A percentile compares a stretch with the other conserved stretches of the same genome.
Conservation (phyloP, 30 jellyfish, hydroid and myxozoan species). For the Chironex yamaguchii region DNA sequence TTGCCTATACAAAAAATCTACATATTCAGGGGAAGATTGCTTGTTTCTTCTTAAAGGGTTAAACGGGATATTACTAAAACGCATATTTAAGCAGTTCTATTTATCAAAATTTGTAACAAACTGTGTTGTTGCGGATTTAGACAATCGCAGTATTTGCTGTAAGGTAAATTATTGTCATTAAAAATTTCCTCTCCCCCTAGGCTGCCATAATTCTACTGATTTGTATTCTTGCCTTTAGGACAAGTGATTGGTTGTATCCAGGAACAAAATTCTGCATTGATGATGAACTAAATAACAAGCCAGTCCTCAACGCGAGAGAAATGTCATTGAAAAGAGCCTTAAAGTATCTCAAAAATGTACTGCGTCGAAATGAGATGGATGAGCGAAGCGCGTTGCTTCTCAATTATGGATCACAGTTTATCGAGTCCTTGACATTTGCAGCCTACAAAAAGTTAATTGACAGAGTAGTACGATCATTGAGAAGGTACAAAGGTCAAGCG, state of each 20-base stretch:
- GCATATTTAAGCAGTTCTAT: too few species aligned
- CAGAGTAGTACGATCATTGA: conserved; percentile 74
- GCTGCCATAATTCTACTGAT: too few species aligned
- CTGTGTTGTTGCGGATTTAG: too few species aligned
- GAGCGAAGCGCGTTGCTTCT: conserved; percentile 85
- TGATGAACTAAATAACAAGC: background rate
- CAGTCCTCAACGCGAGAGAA: background rate
- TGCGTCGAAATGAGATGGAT: conserved; percentile 74
- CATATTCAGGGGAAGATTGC: too few species aligned
- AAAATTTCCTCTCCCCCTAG: too few species aligned
- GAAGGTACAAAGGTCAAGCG: conserved; percentile 81
- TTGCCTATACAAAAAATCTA: too few species aligned
- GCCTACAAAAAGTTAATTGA: conserved; percentile 85
- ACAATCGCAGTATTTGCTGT: too few species aligned
- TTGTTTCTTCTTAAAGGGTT: too few species aligned
- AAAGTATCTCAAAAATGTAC: conserved; percentile 65
- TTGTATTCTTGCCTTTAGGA: background rate
- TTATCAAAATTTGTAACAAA: too few species aligned
- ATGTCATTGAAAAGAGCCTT: conserved; percentile 72
- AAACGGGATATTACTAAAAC: too few species aligned
- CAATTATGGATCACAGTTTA: conserved; percentile 83
- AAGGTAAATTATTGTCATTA: too few species aligned
- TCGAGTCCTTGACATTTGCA: conserved; percentile 70
- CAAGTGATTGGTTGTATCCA: background rate
- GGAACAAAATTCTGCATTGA: background rate